These are phyloP conservation scores for Hemiprocne comata DNA, from an alignment of 2,113 vertebrate species.

Conservation along the genomic window DNA sequence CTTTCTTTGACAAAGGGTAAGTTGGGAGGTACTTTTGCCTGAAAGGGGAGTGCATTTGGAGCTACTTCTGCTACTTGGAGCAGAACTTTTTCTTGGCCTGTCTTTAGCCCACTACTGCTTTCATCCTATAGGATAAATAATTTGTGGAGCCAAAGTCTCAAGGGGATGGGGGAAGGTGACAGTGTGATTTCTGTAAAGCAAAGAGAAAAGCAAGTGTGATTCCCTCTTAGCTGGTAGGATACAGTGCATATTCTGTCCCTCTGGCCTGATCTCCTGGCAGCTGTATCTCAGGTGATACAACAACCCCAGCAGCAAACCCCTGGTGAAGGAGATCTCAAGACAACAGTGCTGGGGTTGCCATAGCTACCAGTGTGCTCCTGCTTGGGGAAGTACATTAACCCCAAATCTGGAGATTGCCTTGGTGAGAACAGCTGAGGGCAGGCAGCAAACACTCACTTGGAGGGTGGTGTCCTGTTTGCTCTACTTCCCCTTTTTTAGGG, in stretches of 20 bases:
- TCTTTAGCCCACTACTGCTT: neutral
- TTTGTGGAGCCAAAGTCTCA: neutral
- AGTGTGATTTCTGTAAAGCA: neutral
- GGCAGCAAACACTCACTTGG: neutral
- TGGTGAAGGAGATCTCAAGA: neutral
- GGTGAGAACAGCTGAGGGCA: neutral
- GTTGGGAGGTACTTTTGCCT: constrained; percentile 1
- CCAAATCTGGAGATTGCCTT: neutral
- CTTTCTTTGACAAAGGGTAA: constrained; percentile 97
- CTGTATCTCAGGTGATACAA: neutral
- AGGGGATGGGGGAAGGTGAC: neutral
- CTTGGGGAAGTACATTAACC: accelerated
- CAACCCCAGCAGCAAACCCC: neutral
- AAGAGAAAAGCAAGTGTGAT: neutral
- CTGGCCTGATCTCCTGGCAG: neutral
- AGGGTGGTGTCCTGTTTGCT: neutral
- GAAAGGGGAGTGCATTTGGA: neutral
- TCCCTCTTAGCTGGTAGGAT: neutral
- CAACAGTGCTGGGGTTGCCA: neutral
- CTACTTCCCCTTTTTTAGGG: neutral
- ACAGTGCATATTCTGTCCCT: neutral
- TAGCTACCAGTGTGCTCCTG: neutral
- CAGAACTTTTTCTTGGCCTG: neutral
- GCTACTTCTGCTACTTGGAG: neutral
- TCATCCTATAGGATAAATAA: neutral